Base-by-base conservation (phyloP, 2,888 invertebrate genomes). In the Asteroscopus sphinx region DNA sequence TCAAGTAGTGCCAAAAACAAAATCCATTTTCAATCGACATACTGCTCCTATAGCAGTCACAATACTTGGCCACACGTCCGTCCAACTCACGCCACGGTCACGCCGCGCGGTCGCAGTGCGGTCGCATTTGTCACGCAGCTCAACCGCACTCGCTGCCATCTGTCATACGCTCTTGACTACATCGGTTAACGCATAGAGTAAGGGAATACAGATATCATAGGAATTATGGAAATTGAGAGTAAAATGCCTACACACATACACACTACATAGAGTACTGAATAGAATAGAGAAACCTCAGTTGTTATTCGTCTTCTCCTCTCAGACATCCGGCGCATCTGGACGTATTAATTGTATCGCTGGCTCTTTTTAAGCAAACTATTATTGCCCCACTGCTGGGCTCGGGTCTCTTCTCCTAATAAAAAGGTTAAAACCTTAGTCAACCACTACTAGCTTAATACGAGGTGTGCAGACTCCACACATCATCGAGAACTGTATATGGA, bases 121-220 rank as follows among this genome's bases (percentile, higher is more conserved):
- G 81, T 80, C 84, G 81, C 87, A 89, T 91, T 91, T 88, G 92
- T 91, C 92, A 92, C 87, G 85, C 86, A 81, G 78, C 85, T 89
- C 91, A 83, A 85, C 89, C 89, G 86, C 92, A 91, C 83, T 82
- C 87, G 81, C 73, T 77, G 56, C 73, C 88, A 91, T 92, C 86
- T 85, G 87, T 91, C 91, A 91, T 88, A 73, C 76, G 81, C 84
- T 85, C 88, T 85, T 81, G 85, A 89, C 85, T 79, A 74, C 77
- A 68, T 73, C 68, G 68, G 65, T 53, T 61, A 55, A 57, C 55
- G 0, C 85, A 87, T 42, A 87, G 89, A 87, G 11, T 73, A 74
- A 25, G 1, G 0, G 5, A 3, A 1, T 9, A 8, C 1, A 58
- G 54, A 58, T 9, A 17, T 3, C 25, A 37, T 1, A n/a, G 1